These are phyloP conservation scores for Nycticebus coucang DNA, from an alignment of 2,113 vertebrate species.

Conservation along the genomic window DNA sequence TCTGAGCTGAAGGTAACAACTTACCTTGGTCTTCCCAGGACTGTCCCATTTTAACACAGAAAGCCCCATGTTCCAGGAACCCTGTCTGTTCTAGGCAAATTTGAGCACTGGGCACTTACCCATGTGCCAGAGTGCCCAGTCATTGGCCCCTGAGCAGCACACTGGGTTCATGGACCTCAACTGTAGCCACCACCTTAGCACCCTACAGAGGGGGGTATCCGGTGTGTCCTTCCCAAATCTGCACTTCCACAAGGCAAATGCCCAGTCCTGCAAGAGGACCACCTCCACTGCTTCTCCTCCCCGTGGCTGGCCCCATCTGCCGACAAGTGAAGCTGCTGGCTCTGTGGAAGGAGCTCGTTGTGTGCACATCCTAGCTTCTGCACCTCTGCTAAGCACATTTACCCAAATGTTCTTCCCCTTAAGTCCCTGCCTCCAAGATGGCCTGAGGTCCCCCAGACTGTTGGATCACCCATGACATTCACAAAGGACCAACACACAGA, in stretches of 20 bases:
- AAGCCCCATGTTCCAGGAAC: neutral
- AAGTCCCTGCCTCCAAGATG: neutral
- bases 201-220: neutral
- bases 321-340: neutral
- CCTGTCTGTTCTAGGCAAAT: neutral
- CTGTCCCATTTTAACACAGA: neutral
- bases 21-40: neutral
- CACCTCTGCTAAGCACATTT: fast-evolving
- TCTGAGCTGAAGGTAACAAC: neutral
- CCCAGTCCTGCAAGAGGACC: neutral
- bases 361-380: neutral
- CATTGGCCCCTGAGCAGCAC: neutral
- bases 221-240: neutral
- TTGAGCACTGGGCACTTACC: neutral
- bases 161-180: neutral
- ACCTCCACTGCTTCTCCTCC: fast-evolving
- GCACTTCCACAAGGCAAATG: neutral
- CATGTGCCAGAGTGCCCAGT: neutral
- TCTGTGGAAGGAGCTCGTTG: fast-evolving
- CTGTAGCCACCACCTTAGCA: neutral
- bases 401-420: fast-evolving
- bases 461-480: fast-evolving
- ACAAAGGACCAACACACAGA: fast-evolving
- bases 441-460: neutral
- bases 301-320: neutral